Evolutionary conservation across 1,140 invertebrate species (phyloP).

Genomic region (Penaeus japonicus): DNA sequence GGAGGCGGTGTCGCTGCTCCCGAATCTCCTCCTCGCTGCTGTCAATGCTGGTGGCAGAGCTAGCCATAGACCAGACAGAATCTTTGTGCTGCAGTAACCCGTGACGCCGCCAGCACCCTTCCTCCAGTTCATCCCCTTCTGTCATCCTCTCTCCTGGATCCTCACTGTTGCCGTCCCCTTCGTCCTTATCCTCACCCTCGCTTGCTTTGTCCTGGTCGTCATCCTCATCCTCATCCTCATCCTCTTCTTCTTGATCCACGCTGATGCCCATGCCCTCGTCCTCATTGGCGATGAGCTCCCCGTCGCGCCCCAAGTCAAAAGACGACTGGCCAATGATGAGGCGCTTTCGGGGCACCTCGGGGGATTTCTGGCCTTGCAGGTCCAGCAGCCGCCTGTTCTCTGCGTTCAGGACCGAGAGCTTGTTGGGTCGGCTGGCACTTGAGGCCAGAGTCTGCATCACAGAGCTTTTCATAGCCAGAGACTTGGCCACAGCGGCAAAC

Average conservation of each 20-base stretch:
- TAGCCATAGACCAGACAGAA: constrained; percentile 56
- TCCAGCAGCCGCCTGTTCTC: constrained; percentile 55
- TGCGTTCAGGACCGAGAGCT: constrained; percentile 48
- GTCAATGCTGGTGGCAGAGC: constrained; percentile 55
- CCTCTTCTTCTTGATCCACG: not conserved
- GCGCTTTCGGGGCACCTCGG: constrained; percentile 48
- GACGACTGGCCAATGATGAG: constrained; percentile 55
- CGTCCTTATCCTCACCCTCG: not conserved
- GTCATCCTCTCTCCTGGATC: not conserved
- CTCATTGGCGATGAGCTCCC: constrained; percentile 37
- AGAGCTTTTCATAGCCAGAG: not conserved
- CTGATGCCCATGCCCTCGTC: not conserved
- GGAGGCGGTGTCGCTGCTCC: constrained; percentile 38
- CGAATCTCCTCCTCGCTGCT: constrained; percentile 53
- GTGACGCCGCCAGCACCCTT: not conserved
- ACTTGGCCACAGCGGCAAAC: constrained; percentile 43
- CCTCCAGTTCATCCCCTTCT: not conserved
- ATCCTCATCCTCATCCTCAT: not conserved
- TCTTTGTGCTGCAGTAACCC: constrained; percentile 31
- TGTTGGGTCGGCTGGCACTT: not conserved
- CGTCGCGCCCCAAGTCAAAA: constrained; percentile 51
- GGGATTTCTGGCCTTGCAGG: constrained; percentile 50
- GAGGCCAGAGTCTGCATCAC: constrained; percentile 6
- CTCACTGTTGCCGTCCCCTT: not conserved
- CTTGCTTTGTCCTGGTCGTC: constrained; percentile 15